Evolutionary conservation across 2,888 invertebrate species (phyloP).

Genomic region (Agonopterix subpropinquella): DNA sequence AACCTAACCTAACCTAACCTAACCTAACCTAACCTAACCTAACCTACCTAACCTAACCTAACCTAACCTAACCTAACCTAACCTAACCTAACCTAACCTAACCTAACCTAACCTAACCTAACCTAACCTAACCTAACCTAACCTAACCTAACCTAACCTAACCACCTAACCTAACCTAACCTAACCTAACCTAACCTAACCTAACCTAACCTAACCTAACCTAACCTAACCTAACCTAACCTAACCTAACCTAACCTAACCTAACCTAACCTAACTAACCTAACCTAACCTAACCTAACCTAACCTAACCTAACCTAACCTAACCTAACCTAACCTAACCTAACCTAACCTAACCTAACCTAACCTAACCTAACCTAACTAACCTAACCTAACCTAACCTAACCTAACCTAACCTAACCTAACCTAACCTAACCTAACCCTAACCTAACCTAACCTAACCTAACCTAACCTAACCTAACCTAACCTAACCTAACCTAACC

Average conservation of each 20-base stretch:
- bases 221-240: conserved; percentile 19
- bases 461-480: conserved; percentile 11
- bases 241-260: conserved; percentile 17
- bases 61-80: conserved; percentile 6
- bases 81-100: conserved; percentile 6
- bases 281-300: conserved; percentile 18
- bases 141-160: conserved; percentile 12
- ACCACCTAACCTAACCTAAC: conserved; percentile 19
- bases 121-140: conserved; percentile 6
- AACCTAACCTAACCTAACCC: conserved; percentile 7
- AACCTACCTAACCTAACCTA: conserved; percentile 6
- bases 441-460: conserved; percentile 7
- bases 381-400: conserved; percentile 18
- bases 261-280: conserved; percentile 16
- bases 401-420: conserved; percentile 10
- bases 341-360: conserved; percentile 19
- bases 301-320: conserved; percentile 19
- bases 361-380: conserved; percentile 15
- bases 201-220: conserved; percentile 12
- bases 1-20: conserved; percentile 6
- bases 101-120: conserved; percentile 6
- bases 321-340: conserved; percentile 14
- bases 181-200: conserved; percentile 12
- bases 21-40: conserved; percentile 6
- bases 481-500: conserved; percentile 13